phyloP scores from a whole-genome alignment of 2,113 vertebrate species.

The Peucedramus taeniatus region DNA sequence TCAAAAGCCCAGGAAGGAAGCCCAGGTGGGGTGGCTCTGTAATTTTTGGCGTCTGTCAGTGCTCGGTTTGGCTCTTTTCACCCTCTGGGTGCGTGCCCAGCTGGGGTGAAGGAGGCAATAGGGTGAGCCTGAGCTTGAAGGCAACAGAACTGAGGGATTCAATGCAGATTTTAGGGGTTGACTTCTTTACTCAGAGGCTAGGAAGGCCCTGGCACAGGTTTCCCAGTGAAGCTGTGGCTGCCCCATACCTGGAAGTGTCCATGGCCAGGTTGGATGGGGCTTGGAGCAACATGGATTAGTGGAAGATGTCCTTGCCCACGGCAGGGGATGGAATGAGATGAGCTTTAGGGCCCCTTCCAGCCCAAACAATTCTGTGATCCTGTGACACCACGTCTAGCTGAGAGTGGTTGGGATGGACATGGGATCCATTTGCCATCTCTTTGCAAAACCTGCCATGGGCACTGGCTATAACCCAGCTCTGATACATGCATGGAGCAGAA shows the following conservation, averaged over 20 bases:
- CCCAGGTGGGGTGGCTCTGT: neutral
- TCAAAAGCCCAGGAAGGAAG: neutral
- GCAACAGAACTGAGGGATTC: neutral
- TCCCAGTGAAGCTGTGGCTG: neutral
- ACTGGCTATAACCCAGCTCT: neutral
- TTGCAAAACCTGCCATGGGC: fast-evolving
- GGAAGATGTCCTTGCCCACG: neutral
- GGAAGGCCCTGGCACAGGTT: neutral
- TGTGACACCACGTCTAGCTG: neutral
- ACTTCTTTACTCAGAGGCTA: neutral
- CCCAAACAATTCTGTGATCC: neutral
- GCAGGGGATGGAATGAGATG: neutral
- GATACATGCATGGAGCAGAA: neutral
- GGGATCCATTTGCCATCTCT: fast-evolving
- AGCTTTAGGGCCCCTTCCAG: neutral
- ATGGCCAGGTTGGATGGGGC: fast-evolving
- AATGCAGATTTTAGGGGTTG: neutral
- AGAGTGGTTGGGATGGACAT: neutral
- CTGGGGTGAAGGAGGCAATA: neutral
- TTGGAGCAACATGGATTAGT: neutral
- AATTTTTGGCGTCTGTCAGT: fast-evolving
- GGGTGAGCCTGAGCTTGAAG: neutral
- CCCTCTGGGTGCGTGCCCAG: fast-evolving
- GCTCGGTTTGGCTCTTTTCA: neutral
- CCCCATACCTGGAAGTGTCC: neutral